Percentiles rank a stretch among this genome's conserved stretches.
phyloP scores from a whole-genome alignment of 1,140 invertebrate species.

The Palaemon carinicauda region DNA sequence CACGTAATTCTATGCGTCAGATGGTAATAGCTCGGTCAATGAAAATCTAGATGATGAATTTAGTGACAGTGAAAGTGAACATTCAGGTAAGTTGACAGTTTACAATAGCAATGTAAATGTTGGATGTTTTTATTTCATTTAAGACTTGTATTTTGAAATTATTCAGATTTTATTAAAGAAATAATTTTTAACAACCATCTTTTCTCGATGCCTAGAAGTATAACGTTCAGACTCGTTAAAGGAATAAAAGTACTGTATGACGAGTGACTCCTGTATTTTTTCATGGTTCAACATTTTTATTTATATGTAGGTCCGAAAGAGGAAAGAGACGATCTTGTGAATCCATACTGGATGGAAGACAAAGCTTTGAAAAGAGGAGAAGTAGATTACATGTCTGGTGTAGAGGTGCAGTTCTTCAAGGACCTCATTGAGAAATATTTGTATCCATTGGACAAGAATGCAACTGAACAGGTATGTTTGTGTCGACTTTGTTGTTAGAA shows the following conservation, averaged over 20 bases:
- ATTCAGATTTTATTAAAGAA: no score
- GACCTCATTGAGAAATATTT: constrained; percentile 93
- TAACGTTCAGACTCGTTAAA: neutral
- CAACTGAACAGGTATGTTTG: constrained; percentile 81
- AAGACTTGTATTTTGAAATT: no score
- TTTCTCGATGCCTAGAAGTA: no score
- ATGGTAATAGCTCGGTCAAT: neutral
- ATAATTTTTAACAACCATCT: no score
- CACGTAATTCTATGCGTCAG: constrained; percentile 22
- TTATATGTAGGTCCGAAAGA: constrained; percentile 66
- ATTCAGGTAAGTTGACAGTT: constrained; percentile 19
- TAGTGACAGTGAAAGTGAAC: constrained; percentile 45
- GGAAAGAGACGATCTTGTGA: constrained; percentile 82
- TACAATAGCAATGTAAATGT: neutral
- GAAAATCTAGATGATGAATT: constrained; percentile 11
- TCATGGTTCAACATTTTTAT: neutral
- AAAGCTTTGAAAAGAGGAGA: constrained; percentile 87
- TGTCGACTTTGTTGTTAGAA: constrained; percentile 78
- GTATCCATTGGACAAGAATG: constrained; percentile 91
- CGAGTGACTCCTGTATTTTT: neutral
- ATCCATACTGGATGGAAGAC: constrained; percentile 96
- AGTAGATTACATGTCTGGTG: constrained; percentile 82
- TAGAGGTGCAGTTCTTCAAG: constrained; percentile 91
- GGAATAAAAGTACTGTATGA: neutral
- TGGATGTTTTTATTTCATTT: neutral